These are phyloP conservation scores for Achlya flavicornis DNA, from an alignment of 2,888 invertebrate species.

Conservation along the genomic window DNA sequence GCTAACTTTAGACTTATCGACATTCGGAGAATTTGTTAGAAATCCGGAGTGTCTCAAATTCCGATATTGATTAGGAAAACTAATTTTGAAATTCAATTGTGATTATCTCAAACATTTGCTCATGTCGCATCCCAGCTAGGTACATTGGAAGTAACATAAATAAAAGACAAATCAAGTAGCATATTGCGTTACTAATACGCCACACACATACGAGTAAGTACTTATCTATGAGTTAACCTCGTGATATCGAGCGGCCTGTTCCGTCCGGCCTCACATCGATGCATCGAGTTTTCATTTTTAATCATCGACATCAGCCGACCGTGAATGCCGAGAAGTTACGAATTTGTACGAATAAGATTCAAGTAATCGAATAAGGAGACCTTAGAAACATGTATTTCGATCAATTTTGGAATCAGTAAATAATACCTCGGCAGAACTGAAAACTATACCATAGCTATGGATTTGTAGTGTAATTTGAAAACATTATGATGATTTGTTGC, in stretches of 20 bases:
- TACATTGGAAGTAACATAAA: neutral
- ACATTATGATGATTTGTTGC: neutral
- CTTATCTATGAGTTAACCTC: conserved; percentile 34
- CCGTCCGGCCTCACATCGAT: conserved; percentile 52
- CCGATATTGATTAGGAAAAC: too few species aligned
- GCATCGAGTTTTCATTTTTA: conserved; percentile 65
- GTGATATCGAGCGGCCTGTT: conserved; percentile 45
- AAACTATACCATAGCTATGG: too few species aligned
- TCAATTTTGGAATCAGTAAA: too few species aligned
- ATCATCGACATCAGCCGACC: conserved; percentile 56
- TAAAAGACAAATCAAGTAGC: neutral
- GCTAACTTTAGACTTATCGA: too few species aligned
- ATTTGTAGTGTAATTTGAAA: too few species aligned
- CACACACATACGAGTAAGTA: conserved; percentile 19
- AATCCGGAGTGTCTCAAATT: too few species aligned
- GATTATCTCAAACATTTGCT: neutral
- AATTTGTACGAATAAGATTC: conserved; percentile 15
- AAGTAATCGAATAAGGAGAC: neutral
- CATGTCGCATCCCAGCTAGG: neutral
- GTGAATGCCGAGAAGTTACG: conserved; percentile 40
- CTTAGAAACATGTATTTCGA: too few species aligned
- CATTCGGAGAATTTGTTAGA: too few species aligned
- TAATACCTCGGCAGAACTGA: too few species aligned
- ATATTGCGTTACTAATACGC: conserved; percentile 18
- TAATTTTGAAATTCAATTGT: too few species aligned